Evolutionary conservation across 2,113 vertebrate species (phyloP).

Genomic region (Papio anubis): DNA sequence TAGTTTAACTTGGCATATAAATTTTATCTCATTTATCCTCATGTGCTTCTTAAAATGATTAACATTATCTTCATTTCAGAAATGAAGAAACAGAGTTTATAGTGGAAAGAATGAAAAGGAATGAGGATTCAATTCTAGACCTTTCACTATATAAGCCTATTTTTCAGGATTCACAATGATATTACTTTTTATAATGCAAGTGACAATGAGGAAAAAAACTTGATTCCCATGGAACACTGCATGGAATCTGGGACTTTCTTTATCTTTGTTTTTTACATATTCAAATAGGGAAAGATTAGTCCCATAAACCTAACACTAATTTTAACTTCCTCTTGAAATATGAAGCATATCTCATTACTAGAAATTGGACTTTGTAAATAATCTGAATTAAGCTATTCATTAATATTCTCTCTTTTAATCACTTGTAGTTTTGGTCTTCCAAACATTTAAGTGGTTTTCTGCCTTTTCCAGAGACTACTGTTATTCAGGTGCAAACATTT

Average conservation of each 20-base stretch:
- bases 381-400: constrained; percentile 12
- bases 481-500: background rate
- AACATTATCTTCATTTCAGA: constrained; percentile 48
- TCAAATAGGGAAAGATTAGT: background rate
- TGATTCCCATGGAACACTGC: background rate
- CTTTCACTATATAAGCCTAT: background rate
- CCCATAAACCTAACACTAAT: background rate
- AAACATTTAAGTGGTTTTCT: background rate
- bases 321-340: constrained; percentile 45
- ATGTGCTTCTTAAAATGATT: constrained; percentile 42
- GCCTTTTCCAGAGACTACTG: background rate
- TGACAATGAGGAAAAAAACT: background rate
- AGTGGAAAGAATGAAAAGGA: background rate
- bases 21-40: constrained; percentile 53
- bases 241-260: background rate
- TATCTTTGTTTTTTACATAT: background rate
- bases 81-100: constrained; percentile 22
- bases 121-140: background rate
- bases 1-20: constrained; percentile 38
- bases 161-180: background rate
- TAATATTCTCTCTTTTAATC: background rate
- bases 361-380: constrained; percentile 3
- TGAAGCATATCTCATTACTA: background rate
- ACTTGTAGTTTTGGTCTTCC: background rate
- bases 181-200: background rate